A percentile compares a stretch with the other conserved stretches of the same genome.
Conservation (phyloP, 2,888 invertebrate species). For the Busseola fusca region DNA sequence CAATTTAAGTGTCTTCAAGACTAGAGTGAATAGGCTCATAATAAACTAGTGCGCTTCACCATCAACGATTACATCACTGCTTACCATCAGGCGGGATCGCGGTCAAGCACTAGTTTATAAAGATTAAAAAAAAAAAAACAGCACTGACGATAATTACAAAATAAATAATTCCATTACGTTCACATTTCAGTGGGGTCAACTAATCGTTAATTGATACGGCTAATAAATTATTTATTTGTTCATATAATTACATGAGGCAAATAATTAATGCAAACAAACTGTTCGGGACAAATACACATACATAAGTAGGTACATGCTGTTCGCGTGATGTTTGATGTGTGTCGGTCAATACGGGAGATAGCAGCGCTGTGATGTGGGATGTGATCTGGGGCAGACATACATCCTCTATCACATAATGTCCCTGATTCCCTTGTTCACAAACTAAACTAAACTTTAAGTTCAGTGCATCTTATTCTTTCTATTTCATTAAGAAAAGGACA, state of each 20-base stretch:
- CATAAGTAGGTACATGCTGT: too few relatives aligned
- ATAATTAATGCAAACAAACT: constrained; percentile 43
- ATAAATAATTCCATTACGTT: constrained; percentile 16
- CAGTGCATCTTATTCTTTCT: too few relatives aligned
- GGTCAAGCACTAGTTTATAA: too few relatives aligned
- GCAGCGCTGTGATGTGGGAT: constrained; percentile 4
- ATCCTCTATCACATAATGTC: background rate
- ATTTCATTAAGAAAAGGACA: too few relatives aligned
- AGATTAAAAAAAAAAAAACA: too few relatives aligned
- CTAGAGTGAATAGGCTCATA: too few relatives aligned
- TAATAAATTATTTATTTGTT: constrained; percentile 44
- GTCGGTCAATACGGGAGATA: constrained; percentile 39
- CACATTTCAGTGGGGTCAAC: constrained; percentile 10
- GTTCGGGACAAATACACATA: constrained; percentile 31
- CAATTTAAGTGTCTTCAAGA: too few relatives aligned
- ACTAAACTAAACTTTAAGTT: too few relatives aligned
- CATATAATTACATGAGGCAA: constrained; percentile 44
- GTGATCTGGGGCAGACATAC: background rate
- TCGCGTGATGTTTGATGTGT: constrained; percentile 30
- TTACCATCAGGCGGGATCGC: too few relatives aligned
- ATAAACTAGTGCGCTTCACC: too few relatives aligned
- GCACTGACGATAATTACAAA: constrained; percentile 6
- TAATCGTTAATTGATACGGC: constrained; percentile 44
- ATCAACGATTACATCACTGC: too few relatives aligned
- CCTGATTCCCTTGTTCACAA: too few relatives aligned